Percentiles rank a stretch among this genome's conserved stretches.
Conservation (phyloP, 1,140 invertebrate genomes). For the Mylabris phalerata region DNA sequence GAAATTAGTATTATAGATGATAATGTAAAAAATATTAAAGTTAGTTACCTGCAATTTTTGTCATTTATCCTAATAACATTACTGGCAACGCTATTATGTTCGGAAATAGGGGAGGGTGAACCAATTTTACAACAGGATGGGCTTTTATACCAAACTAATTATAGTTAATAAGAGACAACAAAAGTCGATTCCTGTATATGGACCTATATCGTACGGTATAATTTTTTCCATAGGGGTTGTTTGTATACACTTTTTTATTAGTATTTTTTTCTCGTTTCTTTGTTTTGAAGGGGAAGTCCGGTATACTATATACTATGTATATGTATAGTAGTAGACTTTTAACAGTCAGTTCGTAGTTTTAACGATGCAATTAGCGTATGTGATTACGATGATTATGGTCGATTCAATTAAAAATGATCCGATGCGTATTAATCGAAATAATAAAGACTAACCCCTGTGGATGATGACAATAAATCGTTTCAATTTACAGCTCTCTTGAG, state of each 20-base stretch:
- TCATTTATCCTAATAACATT: slow-evolving; percentile 9
- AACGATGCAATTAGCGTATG: slow-evolving; percentile 9
- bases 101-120: slow-evolving; percentile 5
- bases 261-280: slow-evolving; percentile 6
- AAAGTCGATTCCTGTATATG: slow-evolving; percentile 7
- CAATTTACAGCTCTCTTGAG: slow-evolving; percentile 18
- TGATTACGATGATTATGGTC: slow-evolving; percentile 12
- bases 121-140: slow-evolving; percentile 5
- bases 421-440: slow-evolving; percentile 17
- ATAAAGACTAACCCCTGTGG: slow-evolving; percentile 6
- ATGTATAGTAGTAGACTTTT: slow-evolving; percentile 4
- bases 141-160: slow-evolving; percentile 9
- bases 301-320: not conserved
- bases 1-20: slow-evolving; percentile 7
- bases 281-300: no score
- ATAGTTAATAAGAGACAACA: slow-evolving; percentile 13
- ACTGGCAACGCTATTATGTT: not conserved
- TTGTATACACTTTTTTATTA: not conserved
- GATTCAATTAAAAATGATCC: slow-evolving; percentile 12
- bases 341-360: slow-evolving; percentile 12
- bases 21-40: slow-evolving; percentile 1
- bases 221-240: slow-evolving; percentile 7
- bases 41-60: slow-evolving; percentile 8
- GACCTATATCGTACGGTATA: not conserved
- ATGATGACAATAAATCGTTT: slow-evolving; percentile 16